A percentile compares a stretch with the other conserved stretches of the same genome.
phyloP scores from a whole-genome alignment of 2,113 vertebrate species.

The Pseudolaguvia tuberculata region DNA sequence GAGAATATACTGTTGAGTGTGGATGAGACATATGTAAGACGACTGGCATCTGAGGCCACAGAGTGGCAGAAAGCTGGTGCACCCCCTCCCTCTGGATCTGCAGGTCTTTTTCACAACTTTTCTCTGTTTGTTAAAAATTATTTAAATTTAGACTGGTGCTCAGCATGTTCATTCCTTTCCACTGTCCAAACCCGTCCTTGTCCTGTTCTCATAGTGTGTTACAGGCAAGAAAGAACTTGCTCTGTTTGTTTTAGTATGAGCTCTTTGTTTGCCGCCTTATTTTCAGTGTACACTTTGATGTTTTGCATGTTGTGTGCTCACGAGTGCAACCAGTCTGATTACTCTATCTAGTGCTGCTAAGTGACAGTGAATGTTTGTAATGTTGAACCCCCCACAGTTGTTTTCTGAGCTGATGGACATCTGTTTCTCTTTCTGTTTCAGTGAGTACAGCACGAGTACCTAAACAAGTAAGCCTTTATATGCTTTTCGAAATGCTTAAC shows the following conservation, averaged over 20 bases:
- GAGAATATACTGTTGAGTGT: constrained; percentile 95
- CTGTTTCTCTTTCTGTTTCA: constrained; percentile 63
- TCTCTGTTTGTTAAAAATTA: neutral
- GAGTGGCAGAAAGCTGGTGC: constrained; percentile 97
- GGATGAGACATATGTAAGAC: constrained; percentile 85
- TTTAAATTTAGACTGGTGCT: neutral
- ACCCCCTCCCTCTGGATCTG: constrained; percentile 92
- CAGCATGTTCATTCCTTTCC: neutral
- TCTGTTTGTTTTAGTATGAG: neutral
- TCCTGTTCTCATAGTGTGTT: neutral
- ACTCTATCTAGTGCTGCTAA: constrained; percentile 14
- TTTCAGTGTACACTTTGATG: neutral
- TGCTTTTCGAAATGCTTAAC: neutral
- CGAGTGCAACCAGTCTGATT: constrained; percentile 11
- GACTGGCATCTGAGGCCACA: constrained; percentile 89
- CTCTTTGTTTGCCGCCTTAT: neutral
- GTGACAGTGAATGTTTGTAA: neutral
- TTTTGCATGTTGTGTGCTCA: neutral
- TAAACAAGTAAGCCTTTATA: constrained; percentile 78
- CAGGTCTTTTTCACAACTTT: constrained; percentile 67
- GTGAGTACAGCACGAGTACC: constrained; percentile 96
- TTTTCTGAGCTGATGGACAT: constrained; percentile 24
- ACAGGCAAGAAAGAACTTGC: constrained; percentile 4
- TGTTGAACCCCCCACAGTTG: neutral
- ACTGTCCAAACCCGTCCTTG: neutral